Evolutionary conservation across 2,888 invertebrate genomes (phyloP).

Genomic region (Drepana falcataria): DNA sequence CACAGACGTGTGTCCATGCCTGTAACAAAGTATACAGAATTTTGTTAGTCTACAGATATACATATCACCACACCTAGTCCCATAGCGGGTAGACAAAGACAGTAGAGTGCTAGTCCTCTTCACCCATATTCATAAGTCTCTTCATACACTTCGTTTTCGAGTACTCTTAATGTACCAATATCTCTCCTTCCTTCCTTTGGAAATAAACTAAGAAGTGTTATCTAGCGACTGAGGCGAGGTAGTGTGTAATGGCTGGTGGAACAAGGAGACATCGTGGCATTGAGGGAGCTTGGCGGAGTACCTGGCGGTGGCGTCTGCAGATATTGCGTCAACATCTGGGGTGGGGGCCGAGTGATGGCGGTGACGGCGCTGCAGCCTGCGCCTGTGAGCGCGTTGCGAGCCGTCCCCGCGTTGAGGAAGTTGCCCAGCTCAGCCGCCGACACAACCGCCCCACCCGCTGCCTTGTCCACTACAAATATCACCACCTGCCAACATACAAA

Average conservation of each 20-base stretch:
- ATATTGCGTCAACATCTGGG: constrained; percentile 90
- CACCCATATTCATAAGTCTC: too few relatives aligned
- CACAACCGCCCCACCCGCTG: constrained; percentile 82
- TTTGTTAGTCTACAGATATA: too few relatives aligned
- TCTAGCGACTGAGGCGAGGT: too few relatives aligned
- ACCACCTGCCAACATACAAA: constrained; percentile 39
- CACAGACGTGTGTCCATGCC: constrained; percentile 96
- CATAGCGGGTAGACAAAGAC: too few relatives aligned
- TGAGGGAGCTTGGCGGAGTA: constrained; percentile 18
- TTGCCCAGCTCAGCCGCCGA: constrained; percentile 84
- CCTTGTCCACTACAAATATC: constrained; percentile 59
- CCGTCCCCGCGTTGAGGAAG: constrained; percentile 83
- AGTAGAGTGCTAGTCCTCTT: too few relatives aligned
- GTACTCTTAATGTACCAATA: too few relatives aligned
- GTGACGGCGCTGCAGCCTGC: constrained; percentile 85
- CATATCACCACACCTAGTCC: too few relatives aligned
- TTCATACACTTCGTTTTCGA: too few relatives aligned
- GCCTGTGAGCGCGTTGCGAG: constrained; percentile 84
- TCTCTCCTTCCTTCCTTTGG: too few relatives aligned
- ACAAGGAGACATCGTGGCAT: too few relatives aligned
- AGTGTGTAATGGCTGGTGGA: too few relatives aligned
- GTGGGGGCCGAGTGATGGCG: constrained; percentile 86
- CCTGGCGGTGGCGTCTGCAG: constrained; percentile 92
- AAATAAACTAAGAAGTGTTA: too few relatives aligned
- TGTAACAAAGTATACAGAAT: constrained; percentile 30